Conservation (phyloP, 2,888 invertebrate species). For the Sisyra terminalis region DNA sequence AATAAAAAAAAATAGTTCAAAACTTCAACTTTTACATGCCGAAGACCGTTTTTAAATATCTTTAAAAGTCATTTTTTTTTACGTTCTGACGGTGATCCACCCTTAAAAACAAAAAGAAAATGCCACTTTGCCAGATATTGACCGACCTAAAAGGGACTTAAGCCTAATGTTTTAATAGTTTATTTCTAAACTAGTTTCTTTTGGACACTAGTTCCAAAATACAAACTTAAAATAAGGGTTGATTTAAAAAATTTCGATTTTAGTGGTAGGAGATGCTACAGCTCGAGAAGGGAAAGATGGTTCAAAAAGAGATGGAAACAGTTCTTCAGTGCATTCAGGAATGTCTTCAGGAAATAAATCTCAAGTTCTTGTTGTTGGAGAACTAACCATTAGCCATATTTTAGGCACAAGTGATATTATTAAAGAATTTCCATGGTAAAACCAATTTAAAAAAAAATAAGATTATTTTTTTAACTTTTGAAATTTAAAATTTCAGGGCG, state of each 20-base stretch:
- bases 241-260: slow-evolving; percentile 12
- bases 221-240: neutral
- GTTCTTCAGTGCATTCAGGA: slow-evolving; percentile 15
- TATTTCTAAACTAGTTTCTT: too few relatives aligned
- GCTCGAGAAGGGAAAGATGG: slow-evolving; percentile 49
- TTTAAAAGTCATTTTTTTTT: too few relatives aligned
- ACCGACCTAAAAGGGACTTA: too few relatives aligned
- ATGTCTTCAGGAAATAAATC: slow-evolving; percentile 25
- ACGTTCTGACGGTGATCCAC: too few relatives aligned
- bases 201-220: too few relatives aligned
- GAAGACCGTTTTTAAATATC: too few relatives aligned
- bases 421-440: neutral
- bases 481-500: slow-evolving; percentile 32
- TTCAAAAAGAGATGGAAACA: slow-evolving; percentile 33
- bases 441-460: neutral
- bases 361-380: slow-evolving; percentile 38
- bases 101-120: too few relatives aligned
- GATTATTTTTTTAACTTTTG: slow-evolving; percentile 8
- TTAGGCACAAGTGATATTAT: slow-evolving; percentile 70
- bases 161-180: neutral
- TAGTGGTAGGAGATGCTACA: slow-evolving; percentile 69
- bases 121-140: too few relatives aligned
- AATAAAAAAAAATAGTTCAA: too few relatives aligned
- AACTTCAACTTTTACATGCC: too few relatives aligned
- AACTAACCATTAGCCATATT: slow-evolving; percentile 71